Evolutionary conservation across 30 jellyfish, hydroid and myxozoan species (phyloP).

Genomic region (Hydractinia symbiolongicarpus): DNA sequence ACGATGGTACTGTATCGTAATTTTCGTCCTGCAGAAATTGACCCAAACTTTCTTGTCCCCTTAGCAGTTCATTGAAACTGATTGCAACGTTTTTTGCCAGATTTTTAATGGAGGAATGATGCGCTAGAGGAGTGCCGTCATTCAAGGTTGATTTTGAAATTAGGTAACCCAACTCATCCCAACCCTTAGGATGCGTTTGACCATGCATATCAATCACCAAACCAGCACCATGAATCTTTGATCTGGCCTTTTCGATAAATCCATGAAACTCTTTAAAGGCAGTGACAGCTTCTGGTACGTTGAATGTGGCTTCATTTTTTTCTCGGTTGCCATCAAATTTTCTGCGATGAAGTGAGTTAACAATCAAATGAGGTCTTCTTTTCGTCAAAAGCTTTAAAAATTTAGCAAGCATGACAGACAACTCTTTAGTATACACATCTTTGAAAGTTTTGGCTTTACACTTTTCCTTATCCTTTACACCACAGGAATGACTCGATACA

Average conservation of each 20-base stretch:
- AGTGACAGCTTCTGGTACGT: background rate
- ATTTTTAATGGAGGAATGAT: background rate
- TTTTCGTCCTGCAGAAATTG: conserved; percentile 2
- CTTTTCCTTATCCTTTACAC: background rate
- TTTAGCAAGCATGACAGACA: background rate
- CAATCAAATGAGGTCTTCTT: background rate
- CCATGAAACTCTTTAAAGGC: background rate
- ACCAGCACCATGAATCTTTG: background rate
- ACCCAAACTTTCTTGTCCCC: conserved; percentile 18
- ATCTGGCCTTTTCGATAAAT: background rate
- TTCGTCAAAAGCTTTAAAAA: background rate
- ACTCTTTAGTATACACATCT: background rate
- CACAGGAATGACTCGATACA: background rate
- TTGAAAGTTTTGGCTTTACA: background rate
- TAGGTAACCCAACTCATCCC: conserved; percentile 4
- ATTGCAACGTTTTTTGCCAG: background rate
- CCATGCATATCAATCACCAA: conserved; percentile 18
- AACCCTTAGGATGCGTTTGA: conserved; percentile 1
- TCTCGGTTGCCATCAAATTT: conserved; percentile 25
- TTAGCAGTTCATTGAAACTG: background rate
- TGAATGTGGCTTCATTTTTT: background rate
- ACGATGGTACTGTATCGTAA: background rate
- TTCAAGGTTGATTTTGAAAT: background rate
- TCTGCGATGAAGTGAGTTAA: conserved; percentile 8
- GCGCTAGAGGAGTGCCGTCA: background rate